Evolutionary conservation across 2,113 vertebrate species (phyloP).

Genomic region (Dasyornis broadbenti): DNA sequence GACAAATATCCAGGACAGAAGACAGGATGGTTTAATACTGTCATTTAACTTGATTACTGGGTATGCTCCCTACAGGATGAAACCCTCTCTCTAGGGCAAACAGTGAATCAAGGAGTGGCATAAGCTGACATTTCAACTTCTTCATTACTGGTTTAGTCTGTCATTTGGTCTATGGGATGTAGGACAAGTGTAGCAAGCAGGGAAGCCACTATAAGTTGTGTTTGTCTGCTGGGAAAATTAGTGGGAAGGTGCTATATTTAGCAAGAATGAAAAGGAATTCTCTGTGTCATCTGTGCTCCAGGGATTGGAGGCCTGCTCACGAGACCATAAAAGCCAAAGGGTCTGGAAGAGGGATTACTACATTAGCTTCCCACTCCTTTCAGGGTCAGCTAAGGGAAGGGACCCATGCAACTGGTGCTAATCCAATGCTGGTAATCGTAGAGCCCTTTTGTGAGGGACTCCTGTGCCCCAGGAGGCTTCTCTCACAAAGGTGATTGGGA

Average conservation of each 20-base stretch:
- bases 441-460: background rate
- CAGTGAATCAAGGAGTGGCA: background rate
- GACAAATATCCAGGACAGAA: background rate
- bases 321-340: background rate
- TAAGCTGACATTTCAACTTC: background rate
- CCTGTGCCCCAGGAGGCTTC: rapidly evolving
- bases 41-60: background rate
- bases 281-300: background rate
- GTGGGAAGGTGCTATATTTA: background rate
- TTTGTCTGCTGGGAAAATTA: background rate
- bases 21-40: background rate
- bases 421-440: background rate
- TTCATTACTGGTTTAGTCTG: background rate
- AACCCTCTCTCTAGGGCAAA: background rate
- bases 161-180: background rate
- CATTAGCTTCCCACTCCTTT: background rate
- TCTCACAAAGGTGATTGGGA: background rate
- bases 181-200: background rate
- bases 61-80: background rate
- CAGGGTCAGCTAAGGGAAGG: background rate
- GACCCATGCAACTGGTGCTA: background rate
- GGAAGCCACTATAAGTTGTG: background rate
- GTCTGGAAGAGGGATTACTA: background rate
- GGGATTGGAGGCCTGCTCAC: background rate
- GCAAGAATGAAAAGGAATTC: background rate